Evolutionary conservation across 2,113 vertebrate genomes (phyloP).

Genomic region (Falcunculus frontatus): DNA sequence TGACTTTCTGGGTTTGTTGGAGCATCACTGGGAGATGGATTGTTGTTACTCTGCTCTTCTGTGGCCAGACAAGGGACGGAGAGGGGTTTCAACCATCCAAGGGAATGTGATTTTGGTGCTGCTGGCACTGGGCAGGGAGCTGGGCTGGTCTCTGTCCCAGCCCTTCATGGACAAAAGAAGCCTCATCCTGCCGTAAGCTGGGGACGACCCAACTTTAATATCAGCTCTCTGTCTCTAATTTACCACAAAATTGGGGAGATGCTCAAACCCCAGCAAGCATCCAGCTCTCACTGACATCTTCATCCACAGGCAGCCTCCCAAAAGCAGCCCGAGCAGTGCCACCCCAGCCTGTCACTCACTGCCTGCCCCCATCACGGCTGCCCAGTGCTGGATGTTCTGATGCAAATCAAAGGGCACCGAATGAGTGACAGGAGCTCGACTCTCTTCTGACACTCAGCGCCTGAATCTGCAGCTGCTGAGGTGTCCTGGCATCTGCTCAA

Average conservation of each 20-base stretch:
- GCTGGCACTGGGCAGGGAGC: background rate
- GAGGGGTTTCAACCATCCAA: background rate
- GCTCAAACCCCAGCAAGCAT: rapidly evolving
- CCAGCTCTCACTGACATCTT: background rate
- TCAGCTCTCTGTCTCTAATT: too few relatives aligned
- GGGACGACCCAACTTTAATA: background rate
- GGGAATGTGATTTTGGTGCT: background rate
- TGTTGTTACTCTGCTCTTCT: background rate
- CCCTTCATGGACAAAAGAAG: background rate
- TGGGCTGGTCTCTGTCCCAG: background rate
- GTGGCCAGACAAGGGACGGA: too few relatives aligned
- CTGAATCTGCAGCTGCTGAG: background rate
- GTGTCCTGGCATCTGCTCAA: background rate
- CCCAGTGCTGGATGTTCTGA: background rate
- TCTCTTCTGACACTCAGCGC: background rate
- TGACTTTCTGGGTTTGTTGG: background rate
- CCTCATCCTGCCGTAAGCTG: background rate
- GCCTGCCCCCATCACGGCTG: background rate
- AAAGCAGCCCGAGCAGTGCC: background rate
- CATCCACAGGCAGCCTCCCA: background rate
- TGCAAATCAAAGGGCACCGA: background rate
- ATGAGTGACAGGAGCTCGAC: background rate
- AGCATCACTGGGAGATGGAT: background rate
- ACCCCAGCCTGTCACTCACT: background rate
- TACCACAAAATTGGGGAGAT: background rate